A percentile compares a stretch with the other conserved stretches of the same genome.
phyloP scores from a whole-genome alignment of 2,797 vertebrate genomes.

The Sebastes kiyomatsui region DNA sequence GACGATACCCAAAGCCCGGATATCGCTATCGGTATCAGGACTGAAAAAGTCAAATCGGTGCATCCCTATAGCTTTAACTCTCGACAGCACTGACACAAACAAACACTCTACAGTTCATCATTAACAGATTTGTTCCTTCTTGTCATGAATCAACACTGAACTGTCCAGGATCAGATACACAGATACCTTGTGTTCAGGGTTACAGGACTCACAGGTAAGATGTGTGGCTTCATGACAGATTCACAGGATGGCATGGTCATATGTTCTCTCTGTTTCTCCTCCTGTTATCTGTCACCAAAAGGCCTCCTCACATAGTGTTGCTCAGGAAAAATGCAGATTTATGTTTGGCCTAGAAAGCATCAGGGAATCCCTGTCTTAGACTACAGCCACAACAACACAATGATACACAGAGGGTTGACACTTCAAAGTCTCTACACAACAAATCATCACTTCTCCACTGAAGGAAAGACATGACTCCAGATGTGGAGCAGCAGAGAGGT shows the following conservation, averaged over 20 bases:
- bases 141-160: conserved; percentile 6
- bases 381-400: neutral
- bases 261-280: neutral
- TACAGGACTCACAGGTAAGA: neutral
- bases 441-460: neutral
- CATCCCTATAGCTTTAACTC: neutral
- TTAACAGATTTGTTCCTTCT: neutral
- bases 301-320: neutral
- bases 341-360: neutral
- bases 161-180: neutral
- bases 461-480: conserved; percentile 42
- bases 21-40: too few relatives aligned
- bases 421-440: neutral
- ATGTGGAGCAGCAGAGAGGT: conserved; percentile 50
- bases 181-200: neutral
- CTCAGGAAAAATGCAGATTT: conserved; percentile 1
- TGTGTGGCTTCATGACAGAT: neutral
- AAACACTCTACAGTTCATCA: neutral
- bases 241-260: neutral
- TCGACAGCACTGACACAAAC: neutral
- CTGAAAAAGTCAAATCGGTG: too few relatives aligned
- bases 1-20: too few relatives aligned
- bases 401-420: neutral
- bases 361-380: neutral
- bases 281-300: neutral